phyloP scores from a whole-genome alignment of 1,140 invertebrate species.

The Pseudoatta argentina region DNA sequence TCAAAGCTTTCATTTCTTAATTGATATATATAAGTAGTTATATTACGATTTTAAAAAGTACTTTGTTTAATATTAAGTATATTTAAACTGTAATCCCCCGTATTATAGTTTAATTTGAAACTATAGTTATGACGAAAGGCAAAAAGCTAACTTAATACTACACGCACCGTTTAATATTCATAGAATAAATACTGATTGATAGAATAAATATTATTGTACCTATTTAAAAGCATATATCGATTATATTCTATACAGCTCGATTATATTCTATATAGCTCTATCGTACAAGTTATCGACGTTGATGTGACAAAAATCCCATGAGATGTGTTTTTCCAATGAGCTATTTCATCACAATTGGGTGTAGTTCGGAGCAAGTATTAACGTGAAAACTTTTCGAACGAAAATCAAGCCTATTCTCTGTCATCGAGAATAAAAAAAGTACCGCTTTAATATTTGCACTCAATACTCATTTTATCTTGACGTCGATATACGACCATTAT shows the following conservation, averaged over 20 bases:
- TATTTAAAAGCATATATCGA: conserved; percentile 17
- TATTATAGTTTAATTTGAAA: background rate
- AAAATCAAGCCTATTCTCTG: conserved; percentile 7
- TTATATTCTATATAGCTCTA: background rate
- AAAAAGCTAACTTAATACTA: background rate
- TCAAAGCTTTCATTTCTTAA: too few species aligned
- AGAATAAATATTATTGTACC: conserved; percentile 27
- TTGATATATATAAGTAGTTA: too few species aligned
- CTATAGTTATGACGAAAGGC: background rate
- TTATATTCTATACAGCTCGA: background rate
- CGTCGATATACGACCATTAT: background rate
- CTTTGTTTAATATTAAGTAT: too few species aligned
- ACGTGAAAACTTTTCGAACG: conserved; percentile 15
- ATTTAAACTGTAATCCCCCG: too few species aligned
- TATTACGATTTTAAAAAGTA: too few species aligned
- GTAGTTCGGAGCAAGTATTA: conserved; percentile 13
- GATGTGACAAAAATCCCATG: background rate
- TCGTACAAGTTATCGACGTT: conserved; percentile 1
- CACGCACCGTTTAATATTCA: background rate
- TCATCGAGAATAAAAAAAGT: background rate
- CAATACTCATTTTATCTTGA: background rate
- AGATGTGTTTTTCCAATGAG: conserved; percentile 2
- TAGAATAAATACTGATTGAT: conserved; percentile 26
- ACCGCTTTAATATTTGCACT: background rate
- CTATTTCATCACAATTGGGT: conserved; percentile 15